Evolutionary conservation across 1,140 invertebrate species (phyloP).

Genomic region (Trichonephila clavipes): DNA sequence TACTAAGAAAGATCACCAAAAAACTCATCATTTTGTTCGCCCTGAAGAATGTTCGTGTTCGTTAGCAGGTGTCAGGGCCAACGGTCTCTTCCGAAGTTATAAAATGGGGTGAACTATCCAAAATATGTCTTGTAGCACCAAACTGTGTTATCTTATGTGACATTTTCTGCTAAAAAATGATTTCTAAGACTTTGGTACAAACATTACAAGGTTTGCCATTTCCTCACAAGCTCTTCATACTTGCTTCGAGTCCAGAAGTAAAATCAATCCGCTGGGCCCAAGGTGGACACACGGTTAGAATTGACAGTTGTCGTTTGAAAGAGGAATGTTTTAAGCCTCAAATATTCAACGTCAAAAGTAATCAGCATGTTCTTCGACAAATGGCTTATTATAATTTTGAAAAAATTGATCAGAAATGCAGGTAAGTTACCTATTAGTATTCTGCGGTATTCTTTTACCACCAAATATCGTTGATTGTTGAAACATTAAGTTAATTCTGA

Average conservation of each 20-base stretch:
- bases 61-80: neutral
- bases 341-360: slow-evolving; percentile 50
- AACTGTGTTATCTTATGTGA: no score
- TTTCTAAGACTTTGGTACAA: neutral
- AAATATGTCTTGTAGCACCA: neutral
- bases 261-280: slow-evolving; percentile 9
- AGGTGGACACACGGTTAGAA: neutral
- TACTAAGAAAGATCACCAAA: no score
- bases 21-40: no score
- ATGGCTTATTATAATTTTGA: slow-evolving; percentile 55
- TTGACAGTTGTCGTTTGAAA: neutral
- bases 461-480: no score
- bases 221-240: slow-evolving; percentile 10
- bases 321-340: slow-evolving; percentile 32
- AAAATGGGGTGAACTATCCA: neutral
- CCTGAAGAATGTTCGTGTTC: neutral
- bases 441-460: neutral
- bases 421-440: slow-evolving; percentile 8
- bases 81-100: neutral
- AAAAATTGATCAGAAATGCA: slow-evolving; percentile 28
- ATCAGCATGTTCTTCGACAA: slow-evolving; percentile 51
- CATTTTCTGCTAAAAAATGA: neutral
- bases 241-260: slow-evolving; percentile 27
- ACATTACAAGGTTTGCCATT: neutral
- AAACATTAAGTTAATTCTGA: no score